A percentile compares a stretch with the other conserved stretches of the same genome.
Conservation (phyloP, 2,797 vertebrate genomes). For the Propithecus deckenii region DNA sequence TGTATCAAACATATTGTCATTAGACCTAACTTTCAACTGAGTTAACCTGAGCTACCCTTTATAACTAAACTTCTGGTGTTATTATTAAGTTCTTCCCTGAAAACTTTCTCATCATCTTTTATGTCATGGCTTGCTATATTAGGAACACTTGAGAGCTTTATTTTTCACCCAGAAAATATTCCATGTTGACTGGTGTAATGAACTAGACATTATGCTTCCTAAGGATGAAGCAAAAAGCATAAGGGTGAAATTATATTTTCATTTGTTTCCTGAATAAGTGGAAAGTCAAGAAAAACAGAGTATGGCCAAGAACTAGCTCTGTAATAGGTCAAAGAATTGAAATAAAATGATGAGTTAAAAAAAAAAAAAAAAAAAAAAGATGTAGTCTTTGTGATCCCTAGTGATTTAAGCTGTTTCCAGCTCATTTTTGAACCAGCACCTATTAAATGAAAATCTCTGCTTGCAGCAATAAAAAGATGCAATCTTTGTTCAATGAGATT, state of each 20-base stretch:
- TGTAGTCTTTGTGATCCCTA: neutral
- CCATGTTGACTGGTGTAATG: neutral
- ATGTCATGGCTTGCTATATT: neutral
- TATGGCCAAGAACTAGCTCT: slow-evolving; percentile 30
- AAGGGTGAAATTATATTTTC: slow-evolving; percentile 39
- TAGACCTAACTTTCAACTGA: neutral
- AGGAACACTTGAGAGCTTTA: neutral
- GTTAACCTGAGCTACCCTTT: neutral
- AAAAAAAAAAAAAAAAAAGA: neutral
- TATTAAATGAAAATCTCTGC: slow-evolving; percentile 49
- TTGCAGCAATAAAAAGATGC: slow-evolving; percentile 40
- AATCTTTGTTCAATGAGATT: slow-evolving; percentile 38
- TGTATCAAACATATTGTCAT: neutral
- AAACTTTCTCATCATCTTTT: neutral
- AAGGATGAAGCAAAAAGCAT: neutral
- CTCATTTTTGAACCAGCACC: slow-evolving; percentile 26
- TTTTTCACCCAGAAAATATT: neutral
- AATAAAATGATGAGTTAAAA: slow-evolving; percentile 29
- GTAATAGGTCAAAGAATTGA: slow-evolving; percentile 35
- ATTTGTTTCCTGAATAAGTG: slow-evolving; percentile 23
- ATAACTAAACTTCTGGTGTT: neutral
- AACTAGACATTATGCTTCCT: neutral
- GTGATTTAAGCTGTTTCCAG: slow-evolving; percentile 26
- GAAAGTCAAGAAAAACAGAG: slow-evolving; percentile 19
- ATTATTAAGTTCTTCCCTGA: neutral